These are phyloP conservation scores for Micronycteris hirsuta DNA, from an alignment of 2,113 vertebrate species.

Conservation along the genomic window DNA sequence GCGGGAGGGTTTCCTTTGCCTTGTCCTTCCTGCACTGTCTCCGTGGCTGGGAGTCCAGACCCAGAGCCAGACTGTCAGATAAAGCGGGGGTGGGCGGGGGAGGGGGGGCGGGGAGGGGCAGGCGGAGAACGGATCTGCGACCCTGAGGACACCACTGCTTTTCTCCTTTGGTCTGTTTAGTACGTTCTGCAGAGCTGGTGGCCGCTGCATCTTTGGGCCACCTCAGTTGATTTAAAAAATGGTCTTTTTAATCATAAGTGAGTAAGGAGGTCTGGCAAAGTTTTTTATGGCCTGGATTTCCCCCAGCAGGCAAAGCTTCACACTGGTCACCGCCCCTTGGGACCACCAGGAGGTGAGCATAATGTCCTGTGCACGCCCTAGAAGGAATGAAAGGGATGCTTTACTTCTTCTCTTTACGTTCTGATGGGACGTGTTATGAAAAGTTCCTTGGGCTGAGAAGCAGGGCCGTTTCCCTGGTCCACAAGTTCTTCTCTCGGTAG, in stretches of 20 bases:
- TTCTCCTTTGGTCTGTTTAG: background rate
- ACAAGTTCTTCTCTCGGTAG: background rate
- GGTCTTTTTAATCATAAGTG: background rate
- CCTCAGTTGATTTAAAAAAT: background rate
- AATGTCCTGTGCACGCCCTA: background rate
- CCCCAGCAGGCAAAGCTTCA: background rate
- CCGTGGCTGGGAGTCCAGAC: background rate
- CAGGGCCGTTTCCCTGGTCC: background rate
- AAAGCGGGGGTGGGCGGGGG: background rate
- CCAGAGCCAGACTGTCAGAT: background rate
- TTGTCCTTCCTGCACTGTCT: background rate
- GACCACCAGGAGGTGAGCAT: background rate
- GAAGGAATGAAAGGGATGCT: background rate
- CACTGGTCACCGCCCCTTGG: background rate
- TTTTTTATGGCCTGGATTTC: background rate
- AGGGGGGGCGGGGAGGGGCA: too few species aligned
- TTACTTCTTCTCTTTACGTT: background rate
- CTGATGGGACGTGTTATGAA: background rate
- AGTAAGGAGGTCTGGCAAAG: background rate
- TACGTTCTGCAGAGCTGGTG: background rate
- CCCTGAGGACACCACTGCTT: accelerated
- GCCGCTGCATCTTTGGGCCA: background rate
- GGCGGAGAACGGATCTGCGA: too few species aligned
- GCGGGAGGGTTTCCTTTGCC: background rate
- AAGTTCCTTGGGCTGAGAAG: background rate